A percentile compares a stretch with the other conserved stretches of the same genome.
These are phyloP conservation scores for Cygnus olor DNA, from an alignment of 2,797 vertebrate genomes.

Conservation along the genomic window DNA sequence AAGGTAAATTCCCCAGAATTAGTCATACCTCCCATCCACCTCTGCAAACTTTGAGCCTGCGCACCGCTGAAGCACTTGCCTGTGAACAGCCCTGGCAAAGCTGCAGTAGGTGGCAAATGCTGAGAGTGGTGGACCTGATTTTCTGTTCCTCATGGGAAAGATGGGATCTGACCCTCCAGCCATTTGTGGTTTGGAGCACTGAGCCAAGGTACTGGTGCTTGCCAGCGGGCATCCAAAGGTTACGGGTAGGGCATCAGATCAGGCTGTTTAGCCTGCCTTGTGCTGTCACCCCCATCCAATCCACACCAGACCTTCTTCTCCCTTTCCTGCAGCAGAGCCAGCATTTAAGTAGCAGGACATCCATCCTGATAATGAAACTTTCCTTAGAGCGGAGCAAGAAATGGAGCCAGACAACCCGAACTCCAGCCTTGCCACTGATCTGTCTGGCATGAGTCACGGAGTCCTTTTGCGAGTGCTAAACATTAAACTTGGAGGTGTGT, in stretches of 20 bases:
- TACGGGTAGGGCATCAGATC: background rate
- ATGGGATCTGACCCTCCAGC: background rate
- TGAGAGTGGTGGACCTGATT: background rate
- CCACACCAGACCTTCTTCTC: background rate
- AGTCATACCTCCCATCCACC: background rate
- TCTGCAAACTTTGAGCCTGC: background rate
- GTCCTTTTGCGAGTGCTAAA: background rate
- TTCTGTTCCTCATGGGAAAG: fast-evolving
- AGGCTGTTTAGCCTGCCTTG: background rate
- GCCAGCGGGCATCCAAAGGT: background rate
- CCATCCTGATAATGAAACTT: background rate
- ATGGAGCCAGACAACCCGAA: background rate
- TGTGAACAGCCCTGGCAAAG: background rate
- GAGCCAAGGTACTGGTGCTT: background rate
- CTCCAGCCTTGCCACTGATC: background rate
- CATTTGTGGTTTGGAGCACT: background rate
- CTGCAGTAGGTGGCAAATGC: background rate
- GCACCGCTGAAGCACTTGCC: background rate
- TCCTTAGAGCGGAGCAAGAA: background rate
- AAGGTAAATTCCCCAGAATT: background rate
- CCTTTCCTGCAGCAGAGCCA: background rate
- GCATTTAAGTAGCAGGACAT: background rate
- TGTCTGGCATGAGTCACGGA: background rate
- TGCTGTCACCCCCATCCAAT: background rate
- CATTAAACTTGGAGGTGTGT: background rate